Base-by-base conservation (phyloP, 2,797 vertebrate genomes). In the Enteromius argenteus region DNA sequence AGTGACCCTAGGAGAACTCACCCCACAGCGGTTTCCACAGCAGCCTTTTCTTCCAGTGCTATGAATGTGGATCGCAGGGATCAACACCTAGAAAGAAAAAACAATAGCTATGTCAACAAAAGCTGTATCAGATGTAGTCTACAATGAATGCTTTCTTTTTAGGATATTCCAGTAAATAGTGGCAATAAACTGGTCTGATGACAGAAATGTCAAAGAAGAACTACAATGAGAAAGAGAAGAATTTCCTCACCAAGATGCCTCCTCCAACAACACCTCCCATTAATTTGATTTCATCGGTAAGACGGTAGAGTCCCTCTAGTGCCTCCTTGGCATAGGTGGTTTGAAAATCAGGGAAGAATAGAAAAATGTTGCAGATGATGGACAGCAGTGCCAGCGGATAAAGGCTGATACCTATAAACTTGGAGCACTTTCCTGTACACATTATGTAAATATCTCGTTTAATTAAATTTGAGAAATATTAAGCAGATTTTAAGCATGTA, bases 11-110 rank as follows among this genome's bases (percentile, higher is more conserved):
- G 19, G 14, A 23, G 15, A 44, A 89, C 94, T 93, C 83, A 93
- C 95, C 93, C 95, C 90, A 62, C 95, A 96, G 74, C 94, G 93
- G 87, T 96, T 96, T 37, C 90, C 90, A 64, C 95, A 96, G 89
- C 95, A 96, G 1, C 93, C 92, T 8, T 89, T 8, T 0, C 87
- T 85, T 3, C 93, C 94, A 17, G 95, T 95, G n/a, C 95, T 91
- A 39, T 95, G 95, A 62, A 93, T 94, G 84, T 95, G 94, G 69
- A 95, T 92, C 1, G 95, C 95, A 39, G 95, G 94, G 78, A 95
- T 79, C 21, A 95, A 86, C 7, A 93, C 84, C 95, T 96, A 87
- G 1, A 86, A 37, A 1, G 58, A 10, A 73, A 42, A 66, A 27
- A 39, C 14, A 58, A 17, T 39, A 23, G 53, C 15, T 32, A 76